Evolutionary conservation across 2,113 vertebrate species (phyloP).

Genomic region (Microcebus ravelobensis): DNA sequence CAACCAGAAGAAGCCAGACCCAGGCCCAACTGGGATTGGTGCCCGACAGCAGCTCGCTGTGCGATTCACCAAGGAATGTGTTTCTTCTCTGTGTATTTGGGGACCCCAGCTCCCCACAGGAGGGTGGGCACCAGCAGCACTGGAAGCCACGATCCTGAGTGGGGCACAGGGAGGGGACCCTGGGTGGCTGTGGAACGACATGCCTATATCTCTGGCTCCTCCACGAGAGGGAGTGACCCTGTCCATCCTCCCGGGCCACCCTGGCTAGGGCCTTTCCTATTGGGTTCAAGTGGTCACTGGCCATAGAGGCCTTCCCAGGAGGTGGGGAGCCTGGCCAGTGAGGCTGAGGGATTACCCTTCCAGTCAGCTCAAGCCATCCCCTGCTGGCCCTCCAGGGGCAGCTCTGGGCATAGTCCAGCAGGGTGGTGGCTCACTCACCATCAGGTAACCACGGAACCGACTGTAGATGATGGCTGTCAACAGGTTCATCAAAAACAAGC

Average conservation of each 20-base stretch:
- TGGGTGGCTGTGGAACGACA: background rate
- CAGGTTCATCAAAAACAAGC: conserved; percentile 97
- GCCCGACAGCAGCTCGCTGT: accelerated
- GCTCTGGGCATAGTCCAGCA: background rate
- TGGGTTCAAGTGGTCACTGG: background rate
- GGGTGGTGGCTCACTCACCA: conserved; percentile 86
- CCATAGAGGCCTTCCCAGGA: background rate
- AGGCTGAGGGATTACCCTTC: background rate
- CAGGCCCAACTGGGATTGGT: too few species aligned
- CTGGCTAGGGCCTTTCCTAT: background rate
- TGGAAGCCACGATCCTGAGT: background rate
- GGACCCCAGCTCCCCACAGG: background rate
- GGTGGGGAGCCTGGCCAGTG: background rate
- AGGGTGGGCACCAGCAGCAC: accelerated
- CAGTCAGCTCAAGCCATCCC: background rate
- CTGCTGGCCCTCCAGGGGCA: background rate
- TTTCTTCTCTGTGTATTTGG: background rate
- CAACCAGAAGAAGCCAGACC: background rate
- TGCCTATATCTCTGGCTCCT: background rate
- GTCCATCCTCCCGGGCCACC: background rate
- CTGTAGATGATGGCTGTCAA: conserved; percentile 98
- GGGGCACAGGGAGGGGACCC: background rate
- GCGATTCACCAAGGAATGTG: accelerated
- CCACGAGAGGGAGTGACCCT: background rate
- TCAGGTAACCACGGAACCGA: conserved; percentile 98